phyloP scores from a whole-genome alignment of 37 sponge, comb jelly and placozoan species.

The Aplysina aerophoba region DNA sequence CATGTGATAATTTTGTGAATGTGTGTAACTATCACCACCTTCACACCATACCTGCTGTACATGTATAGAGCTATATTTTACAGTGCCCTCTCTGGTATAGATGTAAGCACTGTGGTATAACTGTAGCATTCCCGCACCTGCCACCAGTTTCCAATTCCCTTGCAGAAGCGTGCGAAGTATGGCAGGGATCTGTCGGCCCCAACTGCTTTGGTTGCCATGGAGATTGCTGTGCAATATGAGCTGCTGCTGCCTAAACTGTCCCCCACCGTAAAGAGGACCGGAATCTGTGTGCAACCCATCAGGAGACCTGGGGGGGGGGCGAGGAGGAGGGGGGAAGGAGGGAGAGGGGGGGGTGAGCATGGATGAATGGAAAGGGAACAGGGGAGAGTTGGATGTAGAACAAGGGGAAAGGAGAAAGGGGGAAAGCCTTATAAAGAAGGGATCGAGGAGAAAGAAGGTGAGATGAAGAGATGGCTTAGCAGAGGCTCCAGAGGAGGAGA shows the following conservation, averaged over 20 bases:
- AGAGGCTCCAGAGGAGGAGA: too few relatives aligned
- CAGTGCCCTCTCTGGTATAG: too few relatives aligned
- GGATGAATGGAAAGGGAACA: neutral
- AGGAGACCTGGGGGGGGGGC: conserved; percentile 26
- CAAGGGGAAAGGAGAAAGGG: neutral
- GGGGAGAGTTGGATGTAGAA: too few relatives aligned
- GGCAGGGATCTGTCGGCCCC: neutral
- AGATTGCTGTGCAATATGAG: conserved; percentile 51
- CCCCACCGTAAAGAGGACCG: conserved; percentile 29
- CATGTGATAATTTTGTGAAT: too few relatives aligned
- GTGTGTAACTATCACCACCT: too few relatives aligned
- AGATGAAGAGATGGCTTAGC: neutral
- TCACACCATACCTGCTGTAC: too few relatives aligned
- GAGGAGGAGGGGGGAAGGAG: neutral
- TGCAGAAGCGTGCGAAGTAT: conserved; percentile 35
- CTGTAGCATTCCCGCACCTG: conserved; percentile 38
- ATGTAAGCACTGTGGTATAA: too few relatives aligned
- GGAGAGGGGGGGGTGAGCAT: neutral
- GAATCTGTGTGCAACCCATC: conserved; percentile 55
- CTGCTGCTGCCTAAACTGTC: conserved; percentile 57
- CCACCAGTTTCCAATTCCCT: conserved; percentile 57
- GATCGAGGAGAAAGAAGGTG: neutral
- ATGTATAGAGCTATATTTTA: too few relatives aligned
- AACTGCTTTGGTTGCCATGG: neutral
- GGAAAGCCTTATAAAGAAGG: neutral